Evolutionary conservation across 2,797 vertebrate species (phyloP), one percentile per base, ranked within the genome.

Genomic region (Anas flavirostris): DNA sequence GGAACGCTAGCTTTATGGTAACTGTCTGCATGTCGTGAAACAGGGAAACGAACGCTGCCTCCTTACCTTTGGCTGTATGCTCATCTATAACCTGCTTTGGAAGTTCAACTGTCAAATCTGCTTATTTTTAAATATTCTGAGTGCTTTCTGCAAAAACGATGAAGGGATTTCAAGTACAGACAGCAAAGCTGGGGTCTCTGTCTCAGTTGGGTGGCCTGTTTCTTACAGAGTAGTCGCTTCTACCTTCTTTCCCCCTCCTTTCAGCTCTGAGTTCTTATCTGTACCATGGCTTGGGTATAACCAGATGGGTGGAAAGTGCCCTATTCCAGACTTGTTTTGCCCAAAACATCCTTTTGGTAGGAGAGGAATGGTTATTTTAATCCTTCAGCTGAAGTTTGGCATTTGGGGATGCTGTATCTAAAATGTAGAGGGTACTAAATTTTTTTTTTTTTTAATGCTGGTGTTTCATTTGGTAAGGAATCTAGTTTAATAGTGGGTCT

Each of bases 21-120:
- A 79, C 76, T 91, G 63, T 91, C 63, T 77, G 68, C 80, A 9
- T 55, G 75, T 43, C 0, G 0, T 56, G 66, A 75, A 81, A 55
- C 10, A 86, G 93, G 76, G 56, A 88, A 83, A 67, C 15, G 46
- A 91, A 4, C 9, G 1, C 26, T 90, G 55, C 55, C 46, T 92
- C 37, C 41, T 69, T 80, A n/a, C 78, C 64, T 89, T 55, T 29
- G 48, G 35, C 43, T 18, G 22, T 33, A 19, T 77, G 33, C 70
- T 77, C 52, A 29, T 52, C 87, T 76, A 55, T 73, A 94, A 88
- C 67, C 70, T 79, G 74, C 82, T 94, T 68, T 93, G 80, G 70
- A 91, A 79, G 77, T 5, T 88, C 33, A 83, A 9, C 50, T 78
- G 67, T 73, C 16, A 82, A 33, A 86, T 75, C 58, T 55, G 5